Percentiles rank a stretch among this genome's conserved stretches.
Conservation (phyloP, 1,140 invertebrate genomes). For the Nixonia krombeini region DNA sequence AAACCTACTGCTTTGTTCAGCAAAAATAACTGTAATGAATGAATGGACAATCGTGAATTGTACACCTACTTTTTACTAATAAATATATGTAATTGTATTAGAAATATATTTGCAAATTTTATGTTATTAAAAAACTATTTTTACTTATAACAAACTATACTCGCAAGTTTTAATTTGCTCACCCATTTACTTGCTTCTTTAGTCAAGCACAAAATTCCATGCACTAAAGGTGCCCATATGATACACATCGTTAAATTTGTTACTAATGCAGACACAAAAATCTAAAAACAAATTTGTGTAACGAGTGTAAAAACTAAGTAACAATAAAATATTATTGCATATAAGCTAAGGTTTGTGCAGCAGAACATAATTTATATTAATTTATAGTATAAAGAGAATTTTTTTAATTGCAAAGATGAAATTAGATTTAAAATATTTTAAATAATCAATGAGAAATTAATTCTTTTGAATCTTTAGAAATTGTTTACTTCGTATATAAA, state of each 20-base stretch:
- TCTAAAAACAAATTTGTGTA: slow-evolving; percentile 40
- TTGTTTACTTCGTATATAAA: slow-evolving; percentile 65
- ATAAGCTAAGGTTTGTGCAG: no score
- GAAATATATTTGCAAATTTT: neutral
- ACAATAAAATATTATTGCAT: no score
- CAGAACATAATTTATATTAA: no score
- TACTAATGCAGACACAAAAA: slow-evolving; percentile 63
- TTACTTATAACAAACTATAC: neutral
- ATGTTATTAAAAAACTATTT: neutral
- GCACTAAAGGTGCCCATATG: slow-evolving; percentile 65
- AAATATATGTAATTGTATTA: no score
- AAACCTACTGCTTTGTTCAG: slow-evolving; percentile 48
- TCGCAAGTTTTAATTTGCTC: slow-evolving; percentile 7
- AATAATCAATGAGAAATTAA: no score
- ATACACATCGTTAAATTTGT: slow-evolving; percentile 60
- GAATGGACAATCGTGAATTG: neutral
- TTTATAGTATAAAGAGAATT: no score
- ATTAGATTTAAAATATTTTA: no score
- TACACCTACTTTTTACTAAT: neutral
- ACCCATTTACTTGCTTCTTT: slow-evolving; percentile 65
- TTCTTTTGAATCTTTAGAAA: no score
- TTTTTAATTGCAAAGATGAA: no score
- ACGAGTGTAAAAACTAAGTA: no score
- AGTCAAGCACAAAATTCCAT: slow-evolving; percentile 57
- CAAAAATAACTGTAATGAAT: slow-evolving; percentile 47